Evolutionary conservation across 2,797 vertebrate genomes (phyloP).

Genomic region (Platyrinchus mystaceus): DNA sequence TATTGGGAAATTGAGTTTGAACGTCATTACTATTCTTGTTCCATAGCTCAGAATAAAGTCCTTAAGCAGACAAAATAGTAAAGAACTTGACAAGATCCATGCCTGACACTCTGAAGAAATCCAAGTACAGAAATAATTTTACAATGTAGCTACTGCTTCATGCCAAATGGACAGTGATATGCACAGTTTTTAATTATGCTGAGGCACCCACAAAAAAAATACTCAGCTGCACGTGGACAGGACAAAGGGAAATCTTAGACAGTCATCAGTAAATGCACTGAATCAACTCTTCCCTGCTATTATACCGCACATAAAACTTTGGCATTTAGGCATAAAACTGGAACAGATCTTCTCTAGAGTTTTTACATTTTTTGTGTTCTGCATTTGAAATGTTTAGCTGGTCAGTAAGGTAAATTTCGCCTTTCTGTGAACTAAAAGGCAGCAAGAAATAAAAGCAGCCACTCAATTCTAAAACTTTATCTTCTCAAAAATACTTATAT

Average conservation of each 20-base stretch:
- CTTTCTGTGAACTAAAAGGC: neutral
- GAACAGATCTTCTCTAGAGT: neutral
- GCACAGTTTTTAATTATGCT: neutral
- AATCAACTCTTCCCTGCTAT: neutral
- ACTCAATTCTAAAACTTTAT: neutral
- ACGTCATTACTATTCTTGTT: slow-evolving; percentile 15
- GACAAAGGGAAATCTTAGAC: neutral
- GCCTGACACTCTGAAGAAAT: neutral
- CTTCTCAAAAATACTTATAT: neutral
- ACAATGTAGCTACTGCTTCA: neutral
- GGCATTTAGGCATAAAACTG: neutral
- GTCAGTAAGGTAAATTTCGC: neutral
- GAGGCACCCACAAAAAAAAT: neutral
- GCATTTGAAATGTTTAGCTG: neutral
- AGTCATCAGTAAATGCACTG: neutral
- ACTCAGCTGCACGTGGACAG: neutral
- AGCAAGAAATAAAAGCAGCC: neutral
- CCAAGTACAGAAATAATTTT: neutral
- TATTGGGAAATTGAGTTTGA: neutral
- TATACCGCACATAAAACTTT: neutral
- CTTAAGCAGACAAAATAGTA: slow-evolving; percentile 10
- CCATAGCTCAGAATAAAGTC: neutral
- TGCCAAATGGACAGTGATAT: neutral
- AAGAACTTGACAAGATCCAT: slow-evolving; percentile 22
- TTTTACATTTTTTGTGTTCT: neutral